Evolutionary conservation across 2,888 invertebrate genomes (phyloP).

Genomic region (Hecatera dysodea): DNA sequence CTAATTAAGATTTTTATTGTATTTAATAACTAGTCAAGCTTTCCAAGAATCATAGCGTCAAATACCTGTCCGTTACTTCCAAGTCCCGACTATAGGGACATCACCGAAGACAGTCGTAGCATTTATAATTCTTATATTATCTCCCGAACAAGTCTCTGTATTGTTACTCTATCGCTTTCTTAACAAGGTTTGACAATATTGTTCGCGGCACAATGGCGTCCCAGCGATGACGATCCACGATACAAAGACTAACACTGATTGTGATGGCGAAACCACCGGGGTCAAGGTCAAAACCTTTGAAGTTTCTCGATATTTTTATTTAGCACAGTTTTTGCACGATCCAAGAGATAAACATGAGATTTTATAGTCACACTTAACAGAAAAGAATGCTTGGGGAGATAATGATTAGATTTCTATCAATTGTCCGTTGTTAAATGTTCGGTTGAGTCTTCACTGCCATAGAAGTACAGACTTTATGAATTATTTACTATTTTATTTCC

Average conservation of each 20-base stretch:
- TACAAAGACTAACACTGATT: slow-evolving; percentile 65
- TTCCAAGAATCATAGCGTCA: neutral
- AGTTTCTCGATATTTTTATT: slow-evolving; percentile 62
- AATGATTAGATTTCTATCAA: slow-evolving; percentile 46
- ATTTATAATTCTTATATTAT: slow-evolving; percentile 47
- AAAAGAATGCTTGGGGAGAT: slow-evolving; percentile 9
- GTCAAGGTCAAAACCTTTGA: slow-evolving; percentile 66
- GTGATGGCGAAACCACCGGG: slow-evolving; percentile 60
- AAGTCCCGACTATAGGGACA: slow-evolving; percentile 10
- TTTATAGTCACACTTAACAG: slow-evolving; percentile 37
- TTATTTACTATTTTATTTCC: slow-evolving; percentile 42
- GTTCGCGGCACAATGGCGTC: slow-evolving; percentile 66
- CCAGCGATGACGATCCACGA: slow-evolving; percentile 62
- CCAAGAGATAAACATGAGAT: slow-evolving; percentile 45
- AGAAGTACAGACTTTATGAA: slow-evolving; percentile 36
- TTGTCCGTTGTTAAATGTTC: slow-evolving; percentile 19
- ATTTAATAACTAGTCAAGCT: neutral
- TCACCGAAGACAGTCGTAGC: slow-evolving; percentile 37
- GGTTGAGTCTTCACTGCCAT: slow-evolving; percentile 15
- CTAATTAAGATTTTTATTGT: too few species aligned
- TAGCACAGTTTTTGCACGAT: slow-evolving; percentile 45
- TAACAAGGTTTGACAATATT: slow-evolving; percentile 71
- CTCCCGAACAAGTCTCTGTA: slow-evolving; percentile 40
- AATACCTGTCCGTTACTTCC: slow-evolving; percentile 22
- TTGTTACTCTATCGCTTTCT: slow-evolving; percentile 57